Evolutionary conservation across 2,797 vertebrate species (phyloP).

Genomic region (Scleropages formosus): DNA sequence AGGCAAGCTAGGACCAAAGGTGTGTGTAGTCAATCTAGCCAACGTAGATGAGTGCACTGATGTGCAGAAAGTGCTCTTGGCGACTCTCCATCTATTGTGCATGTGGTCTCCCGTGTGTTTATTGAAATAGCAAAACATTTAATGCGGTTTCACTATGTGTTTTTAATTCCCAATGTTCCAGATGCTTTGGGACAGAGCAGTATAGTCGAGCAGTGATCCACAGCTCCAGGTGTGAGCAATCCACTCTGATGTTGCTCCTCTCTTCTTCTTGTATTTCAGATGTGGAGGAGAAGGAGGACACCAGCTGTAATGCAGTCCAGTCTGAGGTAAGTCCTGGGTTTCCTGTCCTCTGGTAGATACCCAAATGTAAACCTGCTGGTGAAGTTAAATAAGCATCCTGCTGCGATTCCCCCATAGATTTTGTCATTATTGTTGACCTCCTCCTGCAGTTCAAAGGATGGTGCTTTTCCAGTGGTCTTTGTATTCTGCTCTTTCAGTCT

Average conservation of each 20-base stretch:
- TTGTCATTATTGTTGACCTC: not conserved
- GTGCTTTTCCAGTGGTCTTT: not conserved
- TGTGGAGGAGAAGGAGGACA: slow-evolving; percentile 75
- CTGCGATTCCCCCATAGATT: not conserved
- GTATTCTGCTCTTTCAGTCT: slow-evolving; percentile 1
- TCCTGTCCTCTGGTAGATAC: not conserved
- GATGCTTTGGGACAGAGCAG: too few species aligned
- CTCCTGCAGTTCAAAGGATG: not conserved
- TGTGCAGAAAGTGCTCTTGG: too few species aligned
- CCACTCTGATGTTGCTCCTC: not conserved
- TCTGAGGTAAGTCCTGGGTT: slow-evolving; percentile 66
- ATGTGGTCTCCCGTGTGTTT: too few species aligned
- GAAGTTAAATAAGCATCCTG: not conserved
- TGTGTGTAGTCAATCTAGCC: too few species aligned
- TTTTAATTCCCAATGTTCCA: too few species aligned
- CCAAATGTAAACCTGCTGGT: not conserved
- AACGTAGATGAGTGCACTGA: too few species aligned
- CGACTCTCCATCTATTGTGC: too few species aligned
- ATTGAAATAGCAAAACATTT: too few species aligned
- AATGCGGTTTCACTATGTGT: too few species aligned
- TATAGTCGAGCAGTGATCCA: too few species aligned
- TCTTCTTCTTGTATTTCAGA: slow-evolving; percentile 58
- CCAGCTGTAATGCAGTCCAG: slow-evolving; percentile 60
- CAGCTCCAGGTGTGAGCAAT: too few species aligned
- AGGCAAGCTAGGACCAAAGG: too few species aligned